Percentiles rank a stretch among this genome's conserved stretches.
These are phyloP conservation scores for Hydropotes inermis DNA, from an alignment of 2,113 vertebrate species.

Conservation along the genomic window DNA sequence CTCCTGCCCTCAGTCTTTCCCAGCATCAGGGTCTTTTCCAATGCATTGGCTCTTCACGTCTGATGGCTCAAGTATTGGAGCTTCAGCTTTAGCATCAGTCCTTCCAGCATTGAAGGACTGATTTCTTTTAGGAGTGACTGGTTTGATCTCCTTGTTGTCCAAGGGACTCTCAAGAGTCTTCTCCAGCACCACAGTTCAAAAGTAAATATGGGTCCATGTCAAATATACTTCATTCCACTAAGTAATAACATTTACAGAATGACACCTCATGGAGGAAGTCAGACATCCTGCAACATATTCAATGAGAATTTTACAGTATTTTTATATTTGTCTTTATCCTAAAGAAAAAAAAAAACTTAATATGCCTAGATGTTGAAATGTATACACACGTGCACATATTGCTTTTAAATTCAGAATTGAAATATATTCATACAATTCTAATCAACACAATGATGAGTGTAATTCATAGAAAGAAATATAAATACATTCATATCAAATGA, in stretches of 20 bases:
- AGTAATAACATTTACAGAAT: neutral
- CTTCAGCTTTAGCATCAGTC: neutral
- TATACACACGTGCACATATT: neutral
- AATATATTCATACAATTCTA: neutral
- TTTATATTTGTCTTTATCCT: neutral
- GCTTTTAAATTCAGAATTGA: neutral
- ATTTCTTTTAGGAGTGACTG: neutral
- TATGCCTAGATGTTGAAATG: neutral
- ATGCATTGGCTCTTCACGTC: neutral
- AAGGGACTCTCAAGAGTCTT: neutral
- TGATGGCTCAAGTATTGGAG: neutral
- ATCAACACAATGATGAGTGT: neutral
- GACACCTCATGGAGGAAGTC: neutral
- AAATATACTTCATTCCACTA: neutral
- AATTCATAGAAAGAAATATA: neutral
- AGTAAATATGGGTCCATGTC: neutral
- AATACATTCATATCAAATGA: neutral
- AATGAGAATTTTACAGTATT: neutral
- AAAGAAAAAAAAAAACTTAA: neutral
- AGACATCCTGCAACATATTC: neutral
- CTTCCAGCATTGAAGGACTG: neutral
- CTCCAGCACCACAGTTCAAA: neutral
- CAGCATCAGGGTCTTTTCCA: neutral
- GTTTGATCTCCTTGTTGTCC: neutral
- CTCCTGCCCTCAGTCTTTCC: neutral